Evolutionary conservation across 2,113 vertebrate genomes (phyloP).

Genomic region (Ictalurus punctatus): DNA sequence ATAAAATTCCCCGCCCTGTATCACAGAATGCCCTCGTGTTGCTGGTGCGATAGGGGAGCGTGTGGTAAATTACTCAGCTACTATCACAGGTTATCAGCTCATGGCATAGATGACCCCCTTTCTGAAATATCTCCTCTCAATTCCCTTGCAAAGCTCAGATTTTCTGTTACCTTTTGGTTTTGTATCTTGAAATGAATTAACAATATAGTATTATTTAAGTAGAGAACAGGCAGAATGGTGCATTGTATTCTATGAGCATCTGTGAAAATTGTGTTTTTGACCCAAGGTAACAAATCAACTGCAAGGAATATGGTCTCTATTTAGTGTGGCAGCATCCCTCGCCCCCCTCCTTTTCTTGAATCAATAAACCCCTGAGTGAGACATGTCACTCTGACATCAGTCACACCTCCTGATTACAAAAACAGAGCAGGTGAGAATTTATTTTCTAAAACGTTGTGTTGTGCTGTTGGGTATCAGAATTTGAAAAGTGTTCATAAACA

Average conservation of each 20-base stretch:
- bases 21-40: constrained; percentile 58
- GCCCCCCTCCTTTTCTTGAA: not conserved
- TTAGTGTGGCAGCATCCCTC: not conserved
- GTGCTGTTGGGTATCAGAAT: not conserved
- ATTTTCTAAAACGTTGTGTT: not conserved
- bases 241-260: not conserved
- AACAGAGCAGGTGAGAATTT: not conserved
- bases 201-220: not conserved
- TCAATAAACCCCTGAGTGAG: not conserved
- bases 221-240: not conserved
- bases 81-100: constrained; percentile 70
- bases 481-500: not conserved
- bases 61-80: constrained; percentile 70
- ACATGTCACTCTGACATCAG: not conserved
- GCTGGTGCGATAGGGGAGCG: constrained; percentile 64
- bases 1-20: constrained; percentile 59
- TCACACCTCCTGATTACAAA: not conserved
- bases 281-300: not conserved
- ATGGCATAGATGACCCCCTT: constrained; percentile 58
- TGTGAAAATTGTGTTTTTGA: not conserved
- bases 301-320: not conserved
- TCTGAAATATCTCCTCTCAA: constrained; percentile 51
- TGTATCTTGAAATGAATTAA: not conserved
- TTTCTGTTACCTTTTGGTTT: not conserved
- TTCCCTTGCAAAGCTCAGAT: not conserved